A percentile compares a stretch with the other conserved stretches of the same genome.
Conservation (phyloP, 2,113 vertebrate genomes). For the Lutjanus erythropterus region DNA sequence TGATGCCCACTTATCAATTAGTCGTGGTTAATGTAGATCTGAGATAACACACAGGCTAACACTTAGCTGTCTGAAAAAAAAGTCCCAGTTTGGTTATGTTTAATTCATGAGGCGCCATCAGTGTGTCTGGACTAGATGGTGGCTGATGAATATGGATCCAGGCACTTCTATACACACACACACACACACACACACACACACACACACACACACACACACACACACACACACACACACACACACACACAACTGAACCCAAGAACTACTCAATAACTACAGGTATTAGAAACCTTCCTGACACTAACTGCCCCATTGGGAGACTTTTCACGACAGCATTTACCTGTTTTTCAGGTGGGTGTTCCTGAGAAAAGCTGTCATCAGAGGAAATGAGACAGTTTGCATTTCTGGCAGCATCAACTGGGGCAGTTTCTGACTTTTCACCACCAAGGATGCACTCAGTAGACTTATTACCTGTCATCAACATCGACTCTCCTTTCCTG, state of each 20-base stretch:
- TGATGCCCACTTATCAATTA: slow-evolving; percentile 4
- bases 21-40: slow-evolving; percentile 10
- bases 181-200: slow-evolving; percentile 9
- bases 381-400: slow-evolving; percentile 24
- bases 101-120: slow-evolving; percentile 60
- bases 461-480: slow-evolving; percentile 4
- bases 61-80: slow-evolving; percentile 27
- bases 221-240: no score
- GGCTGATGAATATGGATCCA: slow-evolving; percentile 64
- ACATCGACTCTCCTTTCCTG: not conserved
- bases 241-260: not conserved
- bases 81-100: slow-evolving; percentile 40
- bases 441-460: not conserved
- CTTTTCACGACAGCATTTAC: slow-evolving; percentile 13
- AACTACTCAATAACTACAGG: slow-evolving; percentile 15
- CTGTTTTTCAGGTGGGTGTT: not conserved
- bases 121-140: slow-evolving; percentile 47
- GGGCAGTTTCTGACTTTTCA: not conserved
- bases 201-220: slow-evolving; percentile 9
- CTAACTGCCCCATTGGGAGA: slow-evolving; percentile 4
- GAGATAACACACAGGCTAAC: slow-evolving; percentile 18
- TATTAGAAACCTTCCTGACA: slow-evolving; percentile 23
- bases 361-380: not conserved
- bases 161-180: slow-evolving; percentile 4
- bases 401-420: slow-evolving; percentile 18